Evolutionary conservation across 1,140 invertebrate species (phyloP), one percentile per base, ranked within the genome.

Genomic region (Lithobius niger): DNA sequence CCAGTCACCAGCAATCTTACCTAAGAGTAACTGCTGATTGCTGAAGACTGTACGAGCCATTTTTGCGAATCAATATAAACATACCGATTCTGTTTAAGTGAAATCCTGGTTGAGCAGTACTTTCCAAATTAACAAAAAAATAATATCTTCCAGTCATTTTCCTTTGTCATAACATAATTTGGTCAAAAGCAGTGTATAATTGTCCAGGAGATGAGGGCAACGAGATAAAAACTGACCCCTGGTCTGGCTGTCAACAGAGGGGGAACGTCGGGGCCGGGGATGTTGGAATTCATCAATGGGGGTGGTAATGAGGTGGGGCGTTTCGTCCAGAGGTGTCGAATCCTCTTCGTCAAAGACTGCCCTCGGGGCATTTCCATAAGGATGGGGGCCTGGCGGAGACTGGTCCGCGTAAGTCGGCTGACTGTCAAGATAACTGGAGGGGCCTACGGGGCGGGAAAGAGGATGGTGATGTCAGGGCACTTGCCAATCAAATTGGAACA

Each of bases 301-400:
- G 21, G 58, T 21, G 28, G 63, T 57, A 21, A 57, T n/a, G 56
- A 55, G 60, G 63, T 19, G 55, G 49, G 56, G 58, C 61, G 45
- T 61, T 82, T 15, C 77, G 60, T 81, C 81, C 60, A 82, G 80
- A 50, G 84, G 70, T 63, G 83, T 81, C 19, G 82, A 76, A 57
- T 84, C 81, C 59, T 83, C 82, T 25, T 82, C 59, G 24, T 60
- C 82, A 62, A 82, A 83, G 71, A 84, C 79, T 59, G 76, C 63
- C 50, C 74, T 62, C 1, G 72, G 67, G 2, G 75, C 75, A 16
- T 76, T 44, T n/a, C 51, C 45, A 36, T 57, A 43, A 2, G 27
- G 27, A 27, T 21, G 19, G 3, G 36, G 27, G 26, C 25, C 24
- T 27, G 27, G 52, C 19, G 58, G 55, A 49, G 55, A 22, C 6